A percentile compares a stretch with the other conserved stretches of the same genome.
phyloP scores from a whole-genome alignment of 2,113 vertebrate genomes.

The Chaetops frenatus region DNA sequence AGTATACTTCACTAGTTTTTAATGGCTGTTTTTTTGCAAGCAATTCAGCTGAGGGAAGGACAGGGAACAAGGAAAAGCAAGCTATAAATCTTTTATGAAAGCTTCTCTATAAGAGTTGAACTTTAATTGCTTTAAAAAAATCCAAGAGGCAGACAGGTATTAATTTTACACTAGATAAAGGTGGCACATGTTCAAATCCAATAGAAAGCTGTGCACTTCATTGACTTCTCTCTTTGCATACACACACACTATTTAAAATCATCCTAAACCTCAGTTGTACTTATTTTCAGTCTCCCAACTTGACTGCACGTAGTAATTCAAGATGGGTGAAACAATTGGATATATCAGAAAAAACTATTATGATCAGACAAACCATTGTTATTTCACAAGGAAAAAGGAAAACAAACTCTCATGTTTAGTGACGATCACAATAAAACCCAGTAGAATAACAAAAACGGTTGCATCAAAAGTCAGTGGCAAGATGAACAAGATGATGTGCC shows the following conservation, averaged over 20 bases:
- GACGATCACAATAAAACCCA: neutral
- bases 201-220: neutral
- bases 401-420: neutral
- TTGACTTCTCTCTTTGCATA: neutral
- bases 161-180: neutral
- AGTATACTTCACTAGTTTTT: slow-evolving; percentile 97
- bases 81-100: neutral
- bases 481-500: neutral
- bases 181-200: neutral
- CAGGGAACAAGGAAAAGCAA: neutral
- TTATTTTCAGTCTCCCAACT: neutral
- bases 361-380: neutral
- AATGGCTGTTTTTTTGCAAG: slow-evolving; percentile 93
- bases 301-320: neutral
- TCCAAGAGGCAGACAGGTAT: neutral
- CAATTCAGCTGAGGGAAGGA: slow-evolving; percentile 82
- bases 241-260: neutral
- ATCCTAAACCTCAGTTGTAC: neutral
- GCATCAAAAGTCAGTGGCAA: neutral
- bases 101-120: neutral
- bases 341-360: neutral
- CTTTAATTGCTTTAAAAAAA: neutral
- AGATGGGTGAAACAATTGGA: neutral
- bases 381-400: neutral
- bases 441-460: neutral